Base-by-base conservation (phyloP, 2,888 invertebrate genomes). In the Platerodrilus igneus region DNA sequence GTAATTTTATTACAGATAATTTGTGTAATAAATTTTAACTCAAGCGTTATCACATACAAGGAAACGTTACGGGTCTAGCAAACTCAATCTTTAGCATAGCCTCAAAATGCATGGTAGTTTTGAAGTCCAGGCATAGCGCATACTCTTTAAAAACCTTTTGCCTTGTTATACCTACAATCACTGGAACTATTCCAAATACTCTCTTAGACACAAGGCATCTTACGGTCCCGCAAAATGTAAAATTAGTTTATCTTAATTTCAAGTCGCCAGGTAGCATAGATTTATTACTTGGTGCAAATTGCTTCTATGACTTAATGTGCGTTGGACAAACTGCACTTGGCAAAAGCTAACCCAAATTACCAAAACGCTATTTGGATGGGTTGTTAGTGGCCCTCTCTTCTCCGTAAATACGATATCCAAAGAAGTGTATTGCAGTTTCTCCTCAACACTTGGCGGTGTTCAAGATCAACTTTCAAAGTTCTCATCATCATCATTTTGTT, bases 1-100 rank as follows among this genome's bases (percentile, higher is more conserved):
- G 14, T 2, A 42, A 40, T 44, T 48, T 47, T 22, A 39, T 50
- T 15, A 33, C 45, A 1, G 19, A 27, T 11, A 11, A 29, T 6
- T 13, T 39, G 3, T 35, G 29, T 11, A 29, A 27, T 8, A 22
- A 9, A 5, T 30, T 50, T 10, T 21, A 27, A 8, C 14, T 50
- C 8, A 8, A 22, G 13, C 17, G 23, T 30, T 6, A 15, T 6
- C 22, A 16, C 9, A 34, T 30, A 13, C 17, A 47, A 10, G 17
- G 37, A 9, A 23, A 27, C 7, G 26, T 49, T 11, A 22, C 27
- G n/a, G 48, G 48, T 8, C 29, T 50, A 15, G 33, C 26, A n/a
- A n/a, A n/a, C n/a, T n/a, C n/a, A n/a, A n/a, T n/a, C n/a, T n/a
- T n/a, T n/a, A n/a, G n/a, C n/a, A n/a, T n/a, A n/a, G n/a, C n/a